These are phyloP conservation scores for Epinephelus moara DNA, from an alignment of 2,113 vertebrate species.

Conservation along the genomic window DNA sequence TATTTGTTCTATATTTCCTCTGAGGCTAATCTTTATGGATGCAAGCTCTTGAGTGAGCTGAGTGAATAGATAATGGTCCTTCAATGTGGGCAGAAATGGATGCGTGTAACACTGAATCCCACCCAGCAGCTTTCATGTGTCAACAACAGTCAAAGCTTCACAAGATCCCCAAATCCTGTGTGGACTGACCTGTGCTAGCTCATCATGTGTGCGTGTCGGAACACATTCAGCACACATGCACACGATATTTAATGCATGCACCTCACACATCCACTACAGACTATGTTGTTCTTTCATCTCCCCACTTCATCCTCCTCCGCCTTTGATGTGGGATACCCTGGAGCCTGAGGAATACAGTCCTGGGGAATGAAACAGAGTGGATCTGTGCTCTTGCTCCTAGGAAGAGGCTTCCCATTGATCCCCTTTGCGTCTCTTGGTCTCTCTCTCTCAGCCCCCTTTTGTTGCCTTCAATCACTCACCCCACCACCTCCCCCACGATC, in stretches of 20 bases:
- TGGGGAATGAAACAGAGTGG: slow-evolving; percentile 65
- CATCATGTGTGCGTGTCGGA: slow-evolving; percentile 24
- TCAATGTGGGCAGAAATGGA: slow-evolving; percentile 29
- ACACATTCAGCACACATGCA: slow-evolving; percentile 35
- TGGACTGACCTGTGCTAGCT: slow-evolving; percentile 50
- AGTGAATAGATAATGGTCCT: slow-evolving; percentile 37
- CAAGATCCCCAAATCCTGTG: slow-evolving; percentile 38
- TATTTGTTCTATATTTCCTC: slow-evolving; percentile 22
- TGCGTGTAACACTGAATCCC: slow-evolving; percentile 6
- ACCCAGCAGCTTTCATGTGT: slow-evolving; percentile 55
- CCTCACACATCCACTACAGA: slow-evolving; percentile 60
- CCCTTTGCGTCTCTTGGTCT: slow-evolving; percentile 28
- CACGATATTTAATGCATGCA: slow-evolving; percentile 62
- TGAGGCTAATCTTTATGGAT: slow-evolving; percentile 40
- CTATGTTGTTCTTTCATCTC: slow-evolving; percentile 77
- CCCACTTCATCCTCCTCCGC: slow-evolving; percentile 62
- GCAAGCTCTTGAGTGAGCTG: neutral
- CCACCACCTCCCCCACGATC: slow-evolving; percentile 11
- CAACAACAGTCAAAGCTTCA: slow-evolving; percentile 48
- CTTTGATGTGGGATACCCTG: slow-evolving; percentile 77
- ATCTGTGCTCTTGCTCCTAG: slow-evolving; percentile 46
- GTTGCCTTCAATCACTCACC: slow-evolving; percentile 25
- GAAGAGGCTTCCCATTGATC: slow-evolving; percentile 65
- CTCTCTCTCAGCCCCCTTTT: slow-evolving; percentile 5
- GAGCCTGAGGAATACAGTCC: slow-evolving; percentile 67